Base-by-base conservation (phyloP, 2,113 vertebrate species). In the Catharus fuscescens region DNA sequence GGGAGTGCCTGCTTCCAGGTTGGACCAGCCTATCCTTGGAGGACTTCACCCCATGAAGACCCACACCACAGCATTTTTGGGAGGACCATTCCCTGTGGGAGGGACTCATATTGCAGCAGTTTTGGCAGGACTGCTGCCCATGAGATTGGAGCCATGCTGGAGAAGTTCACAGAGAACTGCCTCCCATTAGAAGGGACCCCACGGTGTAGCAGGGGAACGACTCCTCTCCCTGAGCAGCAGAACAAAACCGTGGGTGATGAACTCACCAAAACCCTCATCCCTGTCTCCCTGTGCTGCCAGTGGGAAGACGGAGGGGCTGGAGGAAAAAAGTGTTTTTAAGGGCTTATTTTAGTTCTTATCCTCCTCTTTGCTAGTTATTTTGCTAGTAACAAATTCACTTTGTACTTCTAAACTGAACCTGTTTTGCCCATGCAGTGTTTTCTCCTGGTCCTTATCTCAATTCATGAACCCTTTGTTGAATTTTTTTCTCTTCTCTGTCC, bases 211-310 rank as follows among this genome's bases (percentile, higher is more conserved):
- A 73, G n/a, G n/a, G 28, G 10, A 9, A 47, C 12, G 9, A 64
- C 12, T 47, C 6, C 21, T 54, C 5, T 38, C 18, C 18, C 23
- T 32, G 23, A 54, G 28, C 5, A 56, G n/a, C 16, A 28, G 40
- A 65, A 54, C 1, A 64, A 48, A n/a, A 74, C 20, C 8, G 40
- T 1, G 1, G 24, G 24, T 19, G 28, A 38, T 0, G 1, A 73
- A 47, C 12, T 34, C 15, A 40, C 18, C 12, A 56, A 56, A 64
- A 28, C 18, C 5, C 16, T 45, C 48, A 26, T 3, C 4, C 7
- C 13, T 42, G 5, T 54, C n/a, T 74, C 24, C 6, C 24, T n/a
- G 50, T 1, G 5, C 16, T 56, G 24, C 19, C 0, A 0, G 18
- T 29, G 34, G 34, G n/a, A 74, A 56, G 12, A 74, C 15, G 29